Evolutionary conservation across 2,797 vertebrate species (phyloP), one percentile per base, ranked within the genome.

Genomic region (Halcyon leucocephala): DNA sequence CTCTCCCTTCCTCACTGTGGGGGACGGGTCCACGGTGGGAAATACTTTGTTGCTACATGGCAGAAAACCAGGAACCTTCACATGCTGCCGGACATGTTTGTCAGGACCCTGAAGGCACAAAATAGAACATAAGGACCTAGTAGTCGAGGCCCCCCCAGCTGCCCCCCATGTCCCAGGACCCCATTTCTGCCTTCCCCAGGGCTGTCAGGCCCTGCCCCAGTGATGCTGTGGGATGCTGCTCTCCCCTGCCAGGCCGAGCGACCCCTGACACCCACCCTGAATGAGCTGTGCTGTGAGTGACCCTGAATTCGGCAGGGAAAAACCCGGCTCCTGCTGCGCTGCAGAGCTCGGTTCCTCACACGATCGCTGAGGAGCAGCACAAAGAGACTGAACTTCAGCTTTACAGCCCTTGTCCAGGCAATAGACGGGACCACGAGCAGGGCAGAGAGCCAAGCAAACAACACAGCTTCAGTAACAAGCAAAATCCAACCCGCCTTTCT

Each of bases 41-140:
- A 35, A 51, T 13, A 12, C 1, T 35, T 39, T 3, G 25, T 5
- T 5, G 5, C 29, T 25, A 14, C 0, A 16, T 0, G 29, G 28
- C 51, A 86, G 69, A 86, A 83, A 73, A 9, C 15, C 46, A 55
- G 52, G 28, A 78, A 37, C 25, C 7, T 46, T 67, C 29, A 28
- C n/a, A 10, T 3, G 0, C 31, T 9, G 2, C 19, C 77, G 41
- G 49, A 18, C 55, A 14, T 0, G 1, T 28, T 28, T n/a, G n/a
- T 28, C 13, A 8, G 20, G 33, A 35, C 28, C 31, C 26, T 26
- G 28, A 48, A 29, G 26, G 28, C 48, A 66, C 16, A 37, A 37
- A 10, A 1, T 0, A 61, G 18, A 1, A 33, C 17, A 0, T 7
- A 15, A 24, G 14, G 2, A 33, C 13, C 0, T 8, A 15, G 18